Evolutionary conservation across 1,140 invertebrate species (phyloP), one percentile per base, ranked within the genome.

Genomic region (Macrobrachium nipponense): DNA sequence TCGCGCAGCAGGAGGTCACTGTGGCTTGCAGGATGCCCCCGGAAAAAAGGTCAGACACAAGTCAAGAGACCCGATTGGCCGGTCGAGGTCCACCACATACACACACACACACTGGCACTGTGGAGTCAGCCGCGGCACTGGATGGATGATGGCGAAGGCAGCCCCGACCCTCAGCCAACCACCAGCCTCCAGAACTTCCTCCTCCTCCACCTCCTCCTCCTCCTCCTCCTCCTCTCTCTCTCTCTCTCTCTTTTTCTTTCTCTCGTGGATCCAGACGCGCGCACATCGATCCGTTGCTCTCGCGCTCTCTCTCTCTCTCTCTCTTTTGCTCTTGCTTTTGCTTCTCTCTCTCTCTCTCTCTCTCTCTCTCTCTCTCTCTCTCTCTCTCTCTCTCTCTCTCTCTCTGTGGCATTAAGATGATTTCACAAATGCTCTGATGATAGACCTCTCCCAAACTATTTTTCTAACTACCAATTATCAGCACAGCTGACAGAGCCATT

Each of bases 41-140:
- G 64, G 66, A 75, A 68, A 80, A 79, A 64, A 86, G 84, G 84
- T 80, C 77, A 86, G 61, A 59, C 59, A 66, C 73, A 79, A 79
- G 72, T 79, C 58, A 73, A 79, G 77, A 78, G 70, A 73, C 76
- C 84, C 44, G 80, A 59, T 77, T 70, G 44, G 77, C 77, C 75
- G 77, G 68, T 78, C 68, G 84, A 79, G 64, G 84, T 77, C 72
- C 62, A 23, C 23, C 68, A 43, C 51, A 51, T 51, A 51, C 51
- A 51, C 51, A 51, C 51, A 36, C 83, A 73, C 84, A 59, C 82
- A 83, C 73, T 77, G 82, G 72, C 73, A 83, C 82, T 72, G 27
- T 43, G 84, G 75, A 60, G 76, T 86, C 84, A 77, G 84, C 84
- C 77, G 76, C 77, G 84, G 84, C 84, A 86, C 84, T 86, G 84